These are phyloP conservation scores for Apostichopus parvimensis DNA, from an alignment of 35 echinoderm and acorn worm genomes.

Conservation along the genomic window DNA sequence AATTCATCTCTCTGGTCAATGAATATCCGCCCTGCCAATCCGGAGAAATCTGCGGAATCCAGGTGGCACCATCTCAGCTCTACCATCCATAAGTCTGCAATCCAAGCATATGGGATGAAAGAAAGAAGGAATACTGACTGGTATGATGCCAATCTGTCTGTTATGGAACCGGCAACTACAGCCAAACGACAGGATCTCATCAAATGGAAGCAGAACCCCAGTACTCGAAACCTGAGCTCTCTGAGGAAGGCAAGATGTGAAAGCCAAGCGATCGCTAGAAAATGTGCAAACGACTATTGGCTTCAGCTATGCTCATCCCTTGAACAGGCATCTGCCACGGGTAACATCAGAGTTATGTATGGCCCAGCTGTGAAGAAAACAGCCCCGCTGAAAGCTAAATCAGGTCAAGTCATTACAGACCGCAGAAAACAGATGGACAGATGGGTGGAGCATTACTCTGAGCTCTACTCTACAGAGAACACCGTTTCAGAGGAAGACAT, in stretches of 20 bases:
- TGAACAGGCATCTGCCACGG: too few species aligned
- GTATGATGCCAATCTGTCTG: background rate
- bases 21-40: background rate
- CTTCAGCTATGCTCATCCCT: too few species aligned
- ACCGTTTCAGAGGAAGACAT: too few species aligned
- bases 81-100: conserved; percentile 2
- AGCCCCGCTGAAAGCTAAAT: too few species aligned
- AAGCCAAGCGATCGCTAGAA: too few species aligned
- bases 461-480: too few species aligned
- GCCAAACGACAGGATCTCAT: background rate
- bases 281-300: too few species aligned
- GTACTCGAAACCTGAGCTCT: background rate
- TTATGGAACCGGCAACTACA: conserved; percentile 10
- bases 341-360: too few species aligned
- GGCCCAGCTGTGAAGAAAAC: too few species aligned
- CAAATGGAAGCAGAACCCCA: conserved; percentile 14
- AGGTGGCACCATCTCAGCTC: conserved; percentile 4
- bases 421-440: too few species aligned
- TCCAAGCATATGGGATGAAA: conserved; percentile 17
- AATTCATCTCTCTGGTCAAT: background rate
- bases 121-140: background rate
- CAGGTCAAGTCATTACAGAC: too few species aligned
- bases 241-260: background rate
- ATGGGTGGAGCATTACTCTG: too few species aligned
- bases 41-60: background rate